Evolutionary conservation across 2,797 vertebrate genomes (phyloP), one percentile per base, ranked within the genome.

Genomic region (Crax fasciolata): DNA sequence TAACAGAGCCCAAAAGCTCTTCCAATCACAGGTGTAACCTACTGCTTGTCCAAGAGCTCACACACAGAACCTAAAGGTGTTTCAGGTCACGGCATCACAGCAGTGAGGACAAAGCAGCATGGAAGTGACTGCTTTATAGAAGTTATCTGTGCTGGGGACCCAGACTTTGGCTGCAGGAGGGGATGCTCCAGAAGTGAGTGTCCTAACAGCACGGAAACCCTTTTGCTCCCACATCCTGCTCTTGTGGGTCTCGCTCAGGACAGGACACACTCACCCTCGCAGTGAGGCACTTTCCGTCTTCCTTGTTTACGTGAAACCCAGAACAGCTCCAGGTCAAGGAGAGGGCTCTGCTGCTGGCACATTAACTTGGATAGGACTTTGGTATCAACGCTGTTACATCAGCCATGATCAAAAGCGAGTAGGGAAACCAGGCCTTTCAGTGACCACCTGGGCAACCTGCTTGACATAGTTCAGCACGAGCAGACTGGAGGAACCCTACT

Each of bases 131-230:
- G 4, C 15, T 6, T 35, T 54, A 13, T 1, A 39, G 81, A 58
- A 89, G 66, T 6, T 9, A 51, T 15, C 35, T 41, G 20, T 48
- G 23, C n/a, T 66, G 21, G 4, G 63, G n/a, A 61, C 2, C 39
- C 0, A 1, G 9, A 35, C 25, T 59, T 63, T 2, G 3, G 25
- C 28, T 58, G 54, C 25, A 17, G 18, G 20, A 55, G 73, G 19
- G 21, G 49, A 46, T 41, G 27, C 11, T 58, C 30, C 30, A 82
- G 51, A 48, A 70, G 8, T 0, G 0, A 68, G 5, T 0, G 1
- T 10, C 41, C 28, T 28, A 57, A 35, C 35, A 35, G 35, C 35
- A 35, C 35, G 35, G 35, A 35, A 66, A 32, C 4, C 10, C 14
- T 63, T 32, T 19, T 51, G 4, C 48, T 44, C 73, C 12, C 38